Percentiles rank a stretch among this genome's conserved stretches.
phyloP scores from a whole-genome alignment of 2,888 invertebrate species.

The Morpho achilles region DNA sequence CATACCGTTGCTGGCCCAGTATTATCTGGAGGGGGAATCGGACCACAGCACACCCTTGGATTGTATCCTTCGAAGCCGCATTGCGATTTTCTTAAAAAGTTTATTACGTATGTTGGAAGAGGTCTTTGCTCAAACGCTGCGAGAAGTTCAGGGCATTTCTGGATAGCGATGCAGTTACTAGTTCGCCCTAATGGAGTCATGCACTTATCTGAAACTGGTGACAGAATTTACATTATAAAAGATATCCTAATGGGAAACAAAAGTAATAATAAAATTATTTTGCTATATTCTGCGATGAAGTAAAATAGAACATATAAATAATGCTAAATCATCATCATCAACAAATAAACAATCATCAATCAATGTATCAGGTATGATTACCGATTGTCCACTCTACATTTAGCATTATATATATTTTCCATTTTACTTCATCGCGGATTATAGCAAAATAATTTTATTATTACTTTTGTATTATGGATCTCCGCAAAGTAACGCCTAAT shows the following conservation, averaged over 20 bases:
- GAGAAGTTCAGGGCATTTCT: constrained; percentile 61
- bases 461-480: too few relatives aligned
- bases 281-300: too few relatives aligned
- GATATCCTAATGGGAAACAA: background rate
- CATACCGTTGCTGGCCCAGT: constrained; percentile 25
- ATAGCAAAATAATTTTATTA: too few relatives aligned
- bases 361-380: too few relatives aligned
- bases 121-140: constrained; percentile 59
- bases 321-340: too few relatives aligned
- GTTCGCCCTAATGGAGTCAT: constrained; percentile 58
- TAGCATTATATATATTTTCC: too few relatives aligned
- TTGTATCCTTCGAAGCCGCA: constrained; percentile 72
- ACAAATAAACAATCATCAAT: too few relatives aligned
- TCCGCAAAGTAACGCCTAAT: too few relatives aligned
- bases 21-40: constrained; percentile 37
- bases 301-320: too few relatives aligned
- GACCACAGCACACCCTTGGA: constrained; percentile 78
- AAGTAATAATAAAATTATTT: too few relatives aligned
- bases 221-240: background rate
- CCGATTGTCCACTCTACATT: too few relatives aligned
- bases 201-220: constrained; percentile 53
- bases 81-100: constrained; percentile 70
- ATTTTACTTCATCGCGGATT: too few relatives aligned
- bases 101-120: constrained; percentile 48
- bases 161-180: constrained; percentile 71